Percentiles rank a stretch among this genome's conserved stretches.
Evolutionary conservation across 2,888 invertebrate genomes (phyloP).

Genomic region (Platypus cylindrus): DNA sequence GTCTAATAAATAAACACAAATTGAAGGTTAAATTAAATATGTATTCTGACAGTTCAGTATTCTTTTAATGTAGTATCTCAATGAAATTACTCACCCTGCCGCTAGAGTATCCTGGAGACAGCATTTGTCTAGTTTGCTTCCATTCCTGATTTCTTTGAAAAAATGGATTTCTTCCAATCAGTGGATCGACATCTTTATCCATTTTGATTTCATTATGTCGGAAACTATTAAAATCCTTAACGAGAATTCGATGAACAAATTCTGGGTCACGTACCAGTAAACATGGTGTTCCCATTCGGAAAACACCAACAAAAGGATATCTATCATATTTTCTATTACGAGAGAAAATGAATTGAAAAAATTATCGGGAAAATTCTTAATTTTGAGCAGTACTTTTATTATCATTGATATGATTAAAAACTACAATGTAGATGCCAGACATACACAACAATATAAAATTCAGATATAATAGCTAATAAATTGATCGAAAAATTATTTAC

Average conservation of each 20-base stretch:
- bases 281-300: slow-evolving; percentile 24
- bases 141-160: slow-evolving; percentile 36
- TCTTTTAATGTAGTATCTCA: background rate
- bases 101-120: slow-evolving; percentile 39
- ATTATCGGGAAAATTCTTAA: no score
- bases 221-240: slow-evolving; percentile 30
- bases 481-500: slow-evolving; percentile 4
- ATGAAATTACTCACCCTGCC: slow-evolving; percentile 34
- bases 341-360: no score
- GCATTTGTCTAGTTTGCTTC: slow-evolving; percentile 36
- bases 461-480: no score
- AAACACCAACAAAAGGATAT: slow-evolving; percentile 29
- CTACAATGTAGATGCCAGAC: no score
- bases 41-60: no score
- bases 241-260: slow-evolving; percentile 26
- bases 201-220: slow-evolving; percentile 30
- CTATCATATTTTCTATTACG: slow-evolving; percentile 27
- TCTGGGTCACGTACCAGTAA: slow-evolving; percentile 29
- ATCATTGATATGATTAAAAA: no score
- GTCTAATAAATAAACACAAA: no score
- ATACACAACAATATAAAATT: no score
- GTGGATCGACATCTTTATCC: slow-evolving; percentile 34
- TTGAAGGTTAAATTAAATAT: no score
- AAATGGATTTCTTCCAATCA: slow-evolving; percentile 39
- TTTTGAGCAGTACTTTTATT: no score